Base-by-base conservation (phyloP, 2,888 invertebrate species). In the Acanthosepion esculentum region DNA sequence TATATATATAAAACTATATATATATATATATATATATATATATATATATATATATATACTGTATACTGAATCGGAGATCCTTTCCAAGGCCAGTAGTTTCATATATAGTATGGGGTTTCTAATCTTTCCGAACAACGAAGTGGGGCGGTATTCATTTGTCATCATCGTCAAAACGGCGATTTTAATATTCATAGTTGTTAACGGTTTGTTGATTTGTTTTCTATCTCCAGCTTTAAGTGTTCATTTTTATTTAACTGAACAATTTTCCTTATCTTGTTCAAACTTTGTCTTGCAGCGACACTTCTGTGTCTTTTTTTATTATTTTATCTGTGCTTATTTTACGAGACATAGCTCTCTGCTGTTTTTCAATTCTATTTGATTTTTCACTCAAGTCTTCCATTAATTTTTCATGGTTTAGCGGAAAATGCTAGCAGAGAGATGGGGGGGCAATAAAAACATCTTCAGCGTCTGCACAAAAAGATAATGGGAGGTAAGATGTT, bases 361-460 rank as follows among this genome's bases (percentile, higher is more conserved):
- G 15, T n/a, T 78, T 78, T 78, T 78, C 78, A 78, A 78, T 78
- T 78, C 78, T 78, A 78, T 78, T 78, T 78, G 78, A 78, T 78
- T 78, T 78, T n/a, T 78, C 78, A 78, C 78, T 78, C 78, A 78
- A n/a, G 78, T 78, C 78, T 78, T 33, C n/a, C n/a, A 78, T 78
- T n/a, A 33, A 78, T 78, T 78, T 78, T 78, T 78, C 78, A 78
- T 33, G 78, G 33, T 33, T n/a, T 33, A 15, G n/a, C 1, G 18
- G 1, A 0, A n/a, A 78, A n/a, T 5, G n/a, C 5, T 15, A n/a
- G 5, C n/a, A n/a, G n/a, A 10, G 33, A 18, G 6, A 5, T 10
- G 33, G n/a, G 5, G n/a, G 0, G 12, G 18, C n/a, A 33, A 78
- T 33, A n/a, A 12, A 78, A 78, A 78, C 12, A n/a, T 12, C 15